Conservation (phyloP, 2,113 vertebrate genomes). For the Ginglymostoma cirratum region DNA sequence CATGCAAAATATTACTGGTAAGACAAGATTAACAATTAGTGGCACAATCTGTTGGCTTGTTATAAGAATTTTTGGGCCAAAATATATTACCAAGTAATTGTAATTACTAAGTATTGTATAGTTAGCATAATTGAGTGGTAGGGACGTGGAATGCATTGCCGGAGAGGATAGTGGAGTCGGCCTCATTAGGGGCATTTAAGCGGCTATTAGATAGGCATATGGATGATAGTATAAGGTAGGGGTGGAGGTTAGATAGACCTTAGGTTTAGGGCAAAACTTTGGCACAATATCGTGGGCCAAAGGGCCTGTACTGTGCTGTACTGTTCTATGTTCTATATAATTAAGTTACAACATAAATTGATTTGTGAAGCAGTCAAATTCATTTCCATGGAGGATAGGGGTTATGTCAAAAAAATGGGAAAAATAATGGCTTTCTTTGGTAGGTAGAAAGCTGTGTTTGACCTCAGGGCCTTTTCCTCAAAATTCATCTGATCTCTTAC, state of each 20-base stretch:
- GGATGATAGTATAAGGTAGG: too few species aligned
- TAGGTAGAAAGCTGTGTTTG: neutral
- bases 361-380: neutral
- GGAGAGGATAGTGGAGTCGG: too few species aligned
- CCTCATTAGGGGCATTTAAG: too few species aligned
- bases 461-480: neutral
- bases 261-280: too few species aligned
- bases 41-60: neutral
- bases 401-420: neutral
- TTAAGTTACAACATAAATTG: neutral
- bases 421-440: neutral
- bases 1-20: neutral
- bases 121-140: neutral
- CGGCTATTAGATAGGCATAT: too few species aligned
- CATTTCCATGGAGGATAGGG: neutral
- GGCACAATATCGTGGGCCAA: too few species aligned
- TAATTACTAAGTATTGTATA: too few species aligned
- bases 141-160: too few species aligned
- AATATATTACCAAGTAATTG: neutral
- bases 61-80: neutral
- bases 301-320: too few species aligned
- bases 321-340: too few species aligned
- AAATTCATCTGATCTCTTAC: neutral
- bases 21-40: neutral
- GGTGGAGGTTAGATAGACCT: too few species aligned